Conservation (phyloP, 2,888 invertebrate genomes). For the Bombylius discolor region DNA sequence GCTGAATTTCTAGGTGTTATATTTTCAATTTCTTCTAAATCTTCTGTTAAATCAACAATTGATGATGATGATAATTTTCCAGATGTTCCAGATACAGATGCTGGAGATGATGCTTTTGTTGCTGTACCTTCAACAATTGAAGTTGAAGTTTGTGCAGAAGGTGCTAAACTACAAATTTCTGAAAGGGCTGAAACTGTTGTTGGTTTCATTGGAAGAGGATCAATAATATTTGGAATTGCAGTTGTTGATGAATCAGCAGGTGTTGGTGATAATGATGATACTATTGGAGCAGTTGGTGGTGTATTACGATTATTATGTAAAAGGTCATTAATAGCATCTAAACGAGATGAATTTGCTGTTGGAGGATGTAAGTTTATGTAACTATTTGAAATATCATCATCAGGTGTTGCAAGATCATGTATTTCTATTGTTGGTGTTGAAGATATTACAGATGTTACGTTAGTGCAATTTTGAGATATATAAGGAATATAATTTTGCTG, state of each 20-base stretch:
- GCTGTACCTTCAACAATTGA: constrained; percentile 6
- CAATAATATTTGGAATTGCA: neutral
- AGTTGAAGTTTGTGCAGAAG: constrained; percentile 10
- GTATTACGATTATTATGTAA: constrained; percentile 31
- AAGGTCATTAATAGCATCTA: constrained; percentile 33
- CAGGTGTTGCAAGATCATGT: constrained; percentile 1
- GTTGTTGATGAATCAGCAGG: neutral
- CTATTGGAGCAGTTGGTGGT: constrained; percentile 25
- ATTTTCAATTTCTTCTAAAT: constrained; percentile 6
- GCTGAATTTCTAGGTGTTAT: constrained; percentile 16
- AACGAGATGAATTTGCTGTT: constrained; percentile 27
- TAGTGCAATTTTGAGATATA: neutral
- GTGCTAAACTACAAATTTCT: constrained; percentile 3
- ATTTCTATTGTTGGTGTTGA: neutral
- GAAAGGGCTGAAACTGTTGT: neutral
- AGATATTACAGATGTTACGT: too few species aligned
- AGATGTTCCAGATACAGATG: constrained; percentile 16
- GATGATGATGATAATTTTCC: constrained; percentile 13
- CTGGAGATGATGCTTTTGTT: constrained; percentile 17
- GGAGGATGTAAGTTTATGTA: constrained; percentile 28
- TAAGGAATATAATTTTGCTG: constrained; percentile 10
- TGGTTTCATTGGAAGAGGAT: constrained; percentile 2
- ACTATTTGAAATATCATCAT: constrained; percentile 11
- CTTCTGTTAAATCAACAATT: constrained; percentile 13
- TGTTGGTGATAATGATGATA: constrained; percentile 8